Evolutionary conservation across 2,888 invertebrate species (phyloP).

Genomic region (Leptinotarsa peninsularis): DNA sequence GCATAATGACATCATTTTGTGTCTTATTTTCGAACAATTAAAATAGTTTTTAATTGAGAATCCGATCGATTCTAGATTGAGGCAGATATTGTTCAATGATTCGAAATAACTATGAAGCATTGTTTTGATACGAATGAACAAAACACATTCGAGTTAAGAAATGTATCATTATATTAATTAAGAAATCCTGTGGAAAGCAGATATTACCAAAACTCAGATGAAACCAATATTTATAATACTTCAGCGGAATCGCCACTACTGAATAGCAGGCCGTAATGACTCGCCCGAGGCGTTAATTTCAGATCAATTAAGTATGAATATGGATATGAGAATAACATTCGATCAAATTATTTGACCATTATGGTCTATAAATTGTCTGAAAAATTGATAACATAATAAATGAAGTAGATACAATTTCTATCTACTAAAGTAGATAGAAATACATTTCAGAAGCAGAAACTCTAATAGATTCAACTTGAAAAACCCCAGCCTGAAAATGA

Average conservation of each 20-base stretch:
- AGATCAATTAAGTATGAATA: neutral
- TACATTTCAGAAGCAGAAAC: too few relatives aligned
- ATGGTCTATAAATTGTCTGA: neutral
- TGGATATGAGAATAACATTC: neutral
- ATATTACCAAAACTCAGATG: neutral
- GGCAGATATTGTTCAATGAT: constrained; percentile 9
- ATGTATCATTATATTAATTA: constrained; percentile 11
- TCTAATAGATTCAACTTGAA: too few relatives aligned
- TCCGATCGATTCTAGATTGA: constrained; percentile 17
- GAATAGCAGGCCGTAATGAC: neutral
- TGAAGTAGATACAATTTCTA: too few relatives aligned
- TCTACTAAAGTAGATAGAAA: too few relatives aligned
- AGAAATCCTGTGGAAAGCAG: constrained; percentile 9
- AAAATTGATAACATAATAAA: too few relatives aligned
- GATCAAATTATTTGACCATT: neutral
- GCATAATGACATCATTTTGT: neutral
- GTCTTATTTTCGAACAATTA: neutral
- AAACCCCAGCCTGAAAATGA: too few relatives aligned
- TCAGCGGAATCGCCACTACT: neutral
- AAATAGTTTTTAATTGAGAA: constrained; percentile 1
- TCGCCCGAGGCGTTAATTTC: neutral
- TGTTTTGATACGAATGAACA: constrained; percentile 5
- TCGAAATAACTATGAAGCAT: neutral
- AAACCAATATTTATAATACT: neutral
- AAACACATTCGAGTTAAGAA: constrained; percentile 6